Evolutionary conservation across 2,888 invertebrate species (phyloP), one percentile per base, ranked within the genome.

Genomic region (Lagria hirta): DNA sequence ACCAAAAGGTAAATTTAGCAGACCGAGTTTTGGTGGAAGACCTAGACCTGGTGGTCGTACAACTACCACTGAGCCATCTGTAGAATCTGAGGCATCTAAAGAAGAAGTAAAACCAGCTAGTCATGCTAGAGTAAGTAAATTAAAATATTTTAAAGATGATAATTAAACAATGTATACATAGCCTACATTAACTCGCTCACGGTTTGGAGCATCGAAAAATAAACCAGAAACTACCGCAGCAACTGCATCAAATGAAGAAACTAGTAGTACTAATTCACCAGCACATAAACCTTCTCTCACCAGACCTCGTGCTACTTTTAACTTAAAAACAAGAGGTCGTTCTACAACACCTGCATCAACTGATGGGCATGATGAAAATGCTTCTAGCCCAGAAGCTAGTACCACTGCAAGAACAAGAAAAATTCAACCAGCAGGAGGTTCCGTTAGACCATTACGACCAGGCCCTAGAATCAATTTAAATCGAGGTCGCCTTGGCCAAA

Each of bases 401-500:
- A 64, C 62, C 13, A 66, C 71, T 4, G 58, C 66, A 1, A 63
- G 63, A 48, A 54, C 68, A 7, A 68, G 71, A 7, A 68, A 73
- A 4, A 68, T 75, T 10, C 56, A 69, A 1, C 57, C 57, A 15
- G 57, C 54, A 54, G 68, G 60, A 16, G 66, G 69, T 1, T 70
- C 69, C 3, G 75, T 78, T 13, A 75, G 83, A 34, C 77, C 84
- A 0, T 71, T 83, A 33, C 74, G 84, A 40, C 84, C 84, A 0
- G 84, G 83, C 1, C 79, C 82, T 2, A 77, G 82, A 58, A 71
- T 86, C 28, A 83, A 82, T 62, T 67, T 84, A 49, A 56, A 57
- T 13, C 77, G 65, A 24, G 68, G 74, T 37, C 74, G 80, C 58
- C 75, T 77, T 1, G 76, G 77, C 6, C 66, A 73, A 18, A 57